phyloP scores from a whole-genome alignment of 1,140 invertebrate genomes.

The Himalopsyche phryganea region DNA sequence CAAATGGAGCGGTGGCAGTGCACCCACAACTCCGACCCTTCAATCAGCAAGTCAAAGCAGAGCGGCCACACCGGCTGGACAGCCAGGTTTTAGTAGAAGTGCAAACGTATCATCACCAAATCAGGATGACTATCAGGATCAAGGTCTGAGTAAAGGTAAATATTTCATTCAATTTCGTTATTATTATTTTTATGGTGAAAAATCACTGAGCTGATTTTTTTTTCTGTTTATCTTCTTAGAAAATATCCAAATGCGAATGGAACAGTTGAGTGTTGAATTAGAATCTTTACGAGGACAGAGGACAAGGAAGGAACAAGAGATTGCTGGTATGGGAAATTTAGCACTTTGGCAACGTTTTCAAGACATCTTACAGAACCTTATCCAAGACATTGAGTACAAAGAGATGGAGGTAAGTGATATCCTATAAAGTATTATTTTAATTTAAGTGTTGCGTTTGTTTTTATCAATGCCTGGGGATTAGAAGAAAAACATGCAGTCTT shows the following conservation, averaged over 20 bases:
- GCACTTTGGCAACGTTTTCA: constrained; percentile 79
- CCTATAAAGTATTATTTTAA: neutral
- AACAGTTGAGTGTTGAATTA: constrained; percentile 64
- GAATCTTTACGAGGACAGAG: constrained; percentile 67
- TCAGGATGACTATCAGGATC: constrained; percentile 26
- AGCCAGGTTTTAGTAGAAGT: constrained; percentile 1
- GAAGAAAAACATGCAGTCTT: too few relatives aligned
- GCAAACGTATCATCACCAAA: neutral
- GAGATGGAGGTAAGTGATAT: constrained; percentile 64
- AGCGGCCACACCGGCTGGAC: neutral
- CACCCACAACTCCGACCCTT: constrained; percentile 1
- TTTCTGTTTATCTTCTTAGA: constrained; percentile 36
- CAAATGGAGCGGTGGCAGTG: constrained; percentile 7
- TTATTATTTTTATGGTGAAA: too few relatives aligned
- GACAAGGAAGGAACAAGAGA: constrained; percentile 75
- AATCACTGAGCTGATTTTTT: neutral
- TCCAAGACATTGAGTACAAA: constrained; percentile 75
- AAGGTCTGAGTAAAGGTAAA: constrained; percentile 26
- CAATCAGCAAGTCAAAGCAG: neutral
- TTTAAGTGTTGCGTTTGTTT: neutral
- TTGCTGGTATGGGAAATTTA: constrained; percentile 81
- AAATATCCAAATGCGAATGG: constrained; percentile 54
- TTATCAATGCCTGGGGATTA: too few relatives aligned
- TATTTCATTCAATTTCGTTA: constrained; percentile 27
- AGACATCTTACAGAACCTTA: constrained; percentile 71